A percentile compares a stretch with the other conserved stretches of the same genome.
These are phyloP conservation scores for Drepanosiphum platanoidis DNA, from an alignment of 2,888 invertebrate species.

Conservation along the genomic window DNA sequence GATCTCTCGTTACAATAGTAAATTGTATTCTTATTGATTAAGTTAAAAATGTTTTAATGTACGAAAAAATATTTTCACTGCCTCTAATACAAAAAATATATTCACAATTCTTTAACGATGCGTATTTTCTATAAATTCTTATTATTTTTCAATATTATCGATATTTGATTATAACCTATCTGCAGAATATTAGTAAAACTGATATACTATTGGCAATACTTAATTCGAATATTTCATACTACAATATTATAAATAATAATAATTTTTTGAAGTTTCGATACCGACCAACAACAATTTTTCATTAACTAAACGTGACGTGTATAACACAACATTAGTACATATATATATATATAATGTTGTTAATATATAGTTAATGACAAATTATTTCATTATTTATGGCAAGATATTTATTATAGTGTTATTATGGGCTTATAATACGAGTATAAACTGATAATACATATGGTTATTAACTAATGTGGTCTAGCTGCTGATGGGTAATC, in stretches of 20 bases:
- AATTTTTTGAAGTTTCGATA: background rate
- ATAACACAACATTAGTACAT: background rate
- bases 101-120: no score
- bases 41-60: no score
- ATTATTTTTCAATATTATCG: no score
- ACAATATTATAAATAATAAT: background rate
- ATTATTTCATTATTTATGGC: background rate
- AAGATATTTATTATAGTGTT: background rate
- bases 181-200: no score
- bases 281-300: background rate
- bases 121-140: no score
- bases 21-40: no score
- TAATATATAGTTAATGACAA: background rate
- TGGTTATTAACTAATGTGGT: slow-evolving; percentile 3
- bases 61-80: no score
- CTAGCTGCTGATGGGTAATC: slow-evolving; percentile 32
- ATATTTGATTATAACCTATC: no score
- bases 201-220: no score
- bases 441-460: background rate
- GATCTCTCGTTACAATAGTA: no score
- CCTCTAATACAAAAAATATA: no score
- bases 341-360: no score
- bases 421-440: background rate
- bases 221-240: background rate
- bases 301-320: background rate